phyloP scores from a whole-genome alignment of 2,113 vertebrate genomes.

The Hippoglossus stenolepis region DNA sequence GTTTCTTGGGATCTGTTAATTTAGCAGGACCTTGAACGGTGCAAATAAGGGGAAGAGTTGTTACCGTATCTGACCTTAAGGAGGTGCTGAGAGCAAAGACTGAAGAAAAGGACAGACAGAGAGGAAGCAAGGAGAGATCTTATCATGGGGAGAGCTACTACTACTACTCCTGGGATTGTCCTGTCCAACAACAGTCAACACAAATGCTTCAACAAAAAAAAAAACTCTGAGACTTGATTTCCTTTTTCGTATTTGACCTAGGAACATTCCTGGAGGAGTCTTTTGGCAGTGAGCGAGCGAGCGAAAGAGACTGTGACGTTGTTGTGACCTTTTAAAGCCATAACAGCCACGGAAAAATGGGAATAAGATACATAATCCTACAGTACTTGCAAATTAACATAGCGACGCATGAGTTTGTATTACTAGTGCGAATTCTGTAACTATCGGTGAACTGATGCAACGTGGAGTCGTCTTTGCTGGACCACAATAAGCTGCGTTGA shows the following conservation, averaged over 20 bases:
- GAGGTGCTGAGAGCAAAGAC: conserved; percentile 80
- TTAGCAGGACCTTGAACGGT: conserved; percentile 62
- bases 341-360: conserved; percentile 69
- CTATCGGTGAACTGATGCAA: conserved; percentile 78
- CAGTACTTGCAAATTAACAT: conserved; percentile 69
- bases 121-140: conserved; percentile 42
- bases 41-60: conserved; percentile 48
- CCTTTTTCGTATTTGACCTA: conserved; percentile 46
- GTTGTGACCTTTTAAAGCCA: conserved; percentile 76
- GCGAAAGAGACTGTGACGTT: conserved; percentile 51
- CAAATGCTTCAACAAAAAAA: conserved; percentile 34
- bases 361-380: conserved; percentile 59
- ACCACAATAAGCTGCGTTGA: conserved; percentile 69
- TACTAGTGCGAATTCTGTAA: conserved; percentile 74
- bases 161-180: conserved; percentile 47
- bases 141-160: conserved; percentile 37
- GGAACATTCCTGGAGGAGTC: conserved; percentile 62
- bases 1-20: conserved; percentile 52
- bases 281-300: conserved; percentile 39
- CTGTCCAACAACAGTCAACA: conserved; percentile 52
- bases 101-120: conserved; percentile 58
- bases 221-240: conserved; percentile 47
- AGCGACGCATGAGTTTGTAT: conserved; percentile 82
- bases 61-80: conserved; percentile 72
- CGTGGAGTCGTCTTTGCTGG: conserved; percentile 67